A percentile compares a stretch with the other conserved stretches of the same genome.
These are phyloP conservation scores for Siphlonurus alternatus DNA, from an alignment of 2,888 invertebrate genomes.

Conservation along the genomic window DNA sequence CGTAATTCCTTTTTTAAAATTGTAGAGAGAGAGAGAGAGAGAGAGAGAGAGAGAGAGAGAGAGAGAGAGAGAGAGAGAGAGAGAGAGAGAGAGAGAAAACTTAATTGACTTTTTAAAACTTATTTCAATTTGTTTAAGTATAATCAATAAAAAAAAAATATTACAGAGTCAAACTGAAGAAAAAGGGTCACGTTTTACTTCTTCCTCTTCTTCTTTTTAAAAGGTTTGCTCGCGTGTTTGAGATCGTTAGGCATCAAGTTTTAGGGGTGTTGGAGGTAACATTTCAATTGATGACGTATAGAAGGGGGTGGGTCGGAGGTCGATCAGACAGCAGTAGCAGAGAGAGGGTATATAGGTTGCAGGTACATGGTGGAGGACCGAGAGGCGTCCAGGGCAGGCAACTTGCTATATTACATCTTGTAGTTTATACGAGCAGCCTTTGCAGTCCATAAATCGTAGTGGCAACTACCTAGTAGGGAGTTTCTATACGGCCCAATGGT, in stretches of 20 bases:
- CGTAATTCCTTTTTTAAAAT: no score
- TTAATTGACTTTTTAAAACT: not conserved
- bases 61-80: no score
- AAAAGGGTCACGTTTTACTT: not conserved
- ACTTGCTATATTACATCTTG: not conserved
- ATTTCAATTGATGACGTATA: not conserved
- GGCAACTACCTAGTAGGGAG: not conserved
- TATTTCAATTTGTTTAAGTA: not conserved
- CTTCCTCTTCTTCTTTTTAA: not conserved
- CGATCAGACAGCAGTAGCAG: not conserved
- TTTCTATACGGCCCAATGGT: no score
- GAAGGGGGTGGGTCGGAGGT: not conserved
- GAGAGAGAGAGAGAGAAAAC: no score
- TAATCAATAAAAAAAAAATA: not conserved
- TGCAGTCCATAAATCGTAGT: not conserved
- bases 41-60: no score
- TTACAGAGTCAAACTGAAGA: not conserved
- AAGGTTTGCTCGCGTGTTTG: not conserved
- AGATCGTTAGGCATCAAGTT: not conserved
- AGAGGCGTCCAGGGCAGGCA: no score
- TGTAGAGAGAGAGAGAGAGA: no score
- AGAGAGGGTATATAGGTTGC: not conserved
- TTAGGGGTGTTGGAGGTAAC: not conserved
- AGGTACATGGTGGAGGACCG: not conserved
- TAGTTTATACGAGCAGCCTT: not conserved